These are phyloP conservation scores for Speoplatyrhinus poulsoni DNA, from an alignment of 2,113 vertebrate species.

Conservation along the genomic window DNA sequence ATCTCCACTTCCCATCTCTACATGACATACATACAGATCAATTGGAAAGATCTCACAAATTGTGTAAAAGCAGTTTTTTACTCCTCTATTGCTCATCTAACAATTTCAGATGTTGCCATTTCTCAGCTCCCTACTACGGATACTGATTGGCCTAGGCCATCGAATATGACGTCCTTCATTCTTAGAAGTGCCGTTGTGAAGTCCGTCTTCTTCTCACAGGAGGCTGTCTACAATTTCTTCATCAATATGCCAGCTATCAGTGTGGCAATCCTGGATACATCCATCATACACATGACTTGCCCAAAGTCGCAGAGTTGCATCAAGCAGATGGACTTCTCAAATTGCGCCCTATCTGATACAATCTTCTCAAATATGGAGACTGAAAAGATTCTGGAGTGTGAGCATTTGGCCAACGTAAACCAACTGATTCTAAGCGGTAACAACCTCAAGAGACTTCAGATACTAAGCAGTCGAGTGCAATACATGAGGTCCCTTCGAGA, in stretches of 20 bases:
- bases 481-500: constrained; percentile 78
- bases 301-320: constrained; percentile 75
- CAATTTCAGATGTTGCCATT: constrained; percentile 57
- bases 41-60: constrained; percentile 68
- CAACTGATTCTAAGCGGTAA: constrained; percentile 77
- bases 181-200: constrained; percentile 38
- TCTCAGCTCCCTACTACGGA: not conserved
- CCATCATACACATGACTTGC: constrained; percentile 85
- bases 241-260: constrained; percentile 79
- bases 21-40: constrained; percentile 69
- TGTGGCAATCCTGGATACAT: constrained; percentile 70
- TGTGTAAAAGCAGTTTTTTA: constrained; percentile 64
- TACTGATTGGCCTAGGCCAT: not conserved
- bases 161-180: constrained; percentile 71
- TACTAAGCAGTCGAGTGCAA: constrained; percentile 74
- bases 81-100: constrained; percentile 70
- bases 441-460: constrained; percentile 76
- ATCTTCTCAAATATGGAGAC: constrained; percentile 70
- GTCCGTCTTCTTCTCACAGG: constrained; percentile 76
- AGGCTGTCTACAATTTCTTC: constrained; percentile 75
- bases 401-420: constrained; percentile 65
- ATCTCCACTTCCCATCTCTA: constrained; percentile 60
- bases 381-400: constrained; percentile 62
- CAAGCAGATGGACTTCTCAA: constrained; percentile 79
- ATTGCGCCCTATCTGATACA: constrained; percentile 79